A percentile compares a stretch with the other conserved stretches of the same genome.
phyloP scores from a whole-genome alignment of 2,888 invertebrate genomes.

The Nysson spinosus region DNA sequence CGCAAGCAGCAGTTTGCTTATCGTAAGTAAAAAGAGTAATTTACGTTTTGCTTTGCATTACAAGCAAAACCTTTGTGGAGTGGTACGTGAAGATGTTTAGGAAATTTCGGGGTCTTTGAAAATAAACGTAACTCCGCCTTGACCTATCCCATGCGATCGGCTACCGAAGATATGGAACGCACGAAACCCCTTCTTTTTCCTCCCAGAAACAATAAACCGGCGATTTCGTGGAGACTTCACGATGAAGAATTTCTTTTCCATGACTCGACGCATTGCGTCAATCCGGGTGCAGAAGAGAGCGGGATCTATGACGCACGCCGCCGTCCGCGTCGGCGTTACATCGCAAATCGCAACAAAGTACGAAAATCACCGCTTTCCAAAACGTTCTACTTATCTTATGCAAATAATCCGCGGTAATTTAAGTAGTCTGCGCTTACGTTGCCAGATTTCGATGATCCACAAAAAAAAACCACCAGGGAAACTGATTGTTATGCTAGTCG shows the following conservation, averaged over 20 bases:
- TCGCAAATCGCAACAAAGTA: background rate
- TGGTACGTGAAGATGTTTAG: slow-evolving; percentile 57
- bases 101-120: slow-evolving; percentile 66
- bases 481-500: too few relatives aligned
- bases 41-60: slow-evolving; percentile 18
- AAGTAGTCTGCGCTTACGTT: too few relatives aligned
- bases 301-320: slow-evolving; percentile 22
- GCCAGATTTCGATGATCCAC: too few relatives aligned
- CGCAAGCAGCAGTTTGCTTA: background rate
- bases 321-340: too few relatives aligned
- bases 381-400: background rate
- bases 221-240: slow-evolving; percentile 40
- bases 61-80: slow-evolving; percentile 29
- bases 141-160: slow-evolving; percentile 67
- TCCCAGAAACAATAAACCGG: slow-evolving; percentile 70
- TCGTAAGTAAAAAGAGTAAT: slow-evolving; percentile 13
- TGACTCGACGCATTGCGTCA: slow-evolving; percentile 27
- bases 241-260: background rate
- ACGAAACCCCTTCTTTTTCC: slow-evolving; percentile 37
- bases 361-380: background rate
- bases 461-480: too few relatives aligned
- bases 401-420: background rate
- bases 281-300: slow-evolving; percentile 18
- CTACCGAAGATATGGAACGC: slow-evolving; percentile 49
- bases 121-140: slow-evolving; percentile 66